Evolutionary conservation across 2,888 invertebrate genomes (phyloP).

Genomic region (Thereva nobilitata): DNA sequence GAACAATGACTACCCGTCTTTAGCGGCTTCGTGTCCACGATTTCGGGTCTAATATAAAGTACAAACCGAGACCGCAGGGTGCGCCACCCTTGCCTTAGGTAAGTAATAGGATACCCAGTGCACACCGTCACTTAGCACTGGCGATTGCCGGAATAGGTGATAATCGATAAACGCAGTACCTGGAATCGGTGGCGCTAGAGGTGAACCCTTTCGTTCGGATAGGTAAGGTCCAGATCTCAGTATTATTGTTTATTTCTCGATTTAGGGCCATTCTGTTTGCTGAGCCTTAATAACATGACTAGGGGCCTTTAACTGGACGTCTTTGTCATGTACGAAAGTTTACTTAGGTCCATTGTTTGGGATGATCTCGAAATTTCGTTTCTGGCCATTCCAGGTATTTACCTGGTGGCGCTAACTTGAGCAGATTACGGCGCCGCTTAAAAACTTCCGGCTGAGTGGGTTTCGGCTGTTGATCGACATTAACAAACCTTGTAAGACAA

Average conservation of each 20-base stretch:
- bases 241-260: neutral
- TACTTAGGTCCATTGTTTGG: slow-evolving; percentile 12
- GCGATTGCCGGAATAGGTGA: slow-evolving; percentile 10
- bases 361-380: neutral
- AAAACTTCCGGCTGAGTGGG: slow-evolving; percentile 5
- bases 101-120: too few species aligned
- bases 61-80: too few species aligned
- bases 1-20: too few species aligned
- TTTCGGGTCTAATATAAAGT: too few species aligned
- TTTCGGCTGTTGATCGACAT: slow-evolving; percentile 6
- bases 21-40: too few species aligned
- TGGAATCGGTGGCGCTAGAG: slow-evolving; percentile 7
- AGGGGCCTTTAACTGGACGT: slow-evolving; percentile 30
- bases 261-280: slow-evolving; percentile 11
- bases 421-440: neutral
- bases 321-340: slow-evolving; percentile 18
- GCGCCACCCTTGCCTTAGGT: too few species aligned
- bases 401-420: slow-evolving; percentile 17
- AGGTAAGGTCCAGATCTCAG: neutral
- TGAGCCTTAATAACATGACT: slow-evolving; percentile 27
- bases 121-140: slow-evolving; percentile 3
- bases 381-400: neutral
- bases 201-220: neutral
- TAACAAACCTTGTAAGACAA: slow-evolving; percentile 10
- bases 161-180: slow-evolving; percentile 28